A percentile compares a stretch with the other conserved stretches of the same genome.
phyloP scores from a whole-genome alignment of 2,797 vertebrate genomes.

The Trichosurus vulpecula region DNA sequence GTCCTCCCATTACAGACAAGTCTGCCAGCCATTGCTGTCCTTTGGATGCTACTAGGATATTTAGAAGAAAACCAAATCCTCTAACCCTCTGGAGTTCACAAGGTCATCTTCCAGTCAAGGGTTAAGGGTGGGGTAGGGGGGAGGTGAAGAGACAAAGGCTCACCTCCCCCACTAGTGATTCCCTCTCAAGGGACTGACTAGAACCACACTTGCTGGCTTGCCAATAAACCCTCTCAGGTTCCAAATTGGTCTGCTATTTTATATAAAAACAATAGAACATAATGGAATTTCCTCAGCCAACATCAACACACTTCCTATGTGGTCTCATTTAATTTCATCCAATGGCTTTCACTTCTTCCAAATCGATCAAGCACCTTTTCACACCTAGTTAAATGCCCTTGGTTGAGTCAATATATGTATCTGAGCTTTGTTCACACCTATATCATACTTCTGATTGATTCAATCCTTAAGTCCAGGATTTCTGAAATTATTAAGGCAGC shows the following conservation, averaged over 20 bases:
- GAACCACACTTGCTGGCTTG: background rate
- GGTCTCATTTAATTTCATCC: background rate
- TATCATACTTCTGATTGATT: background rate
- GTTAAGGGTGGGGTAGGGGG: background rate
- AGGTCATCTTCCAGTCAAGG: background rate
- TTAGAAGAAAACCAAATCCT: background rate
- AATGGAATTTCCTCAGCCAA: background rate
- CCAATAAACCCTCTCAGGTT: background rate
- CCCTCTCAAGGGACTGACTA: background rate
- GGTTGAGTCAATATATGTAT: background rate
- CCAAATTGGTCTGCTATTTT: background rate
- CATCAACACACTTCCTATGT: background rate
- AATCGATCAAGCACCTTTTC: background rate
- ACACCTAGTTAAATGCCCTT: background rate
- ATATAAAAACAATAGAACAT: background rate
- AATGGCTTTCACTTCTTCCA: background rate
- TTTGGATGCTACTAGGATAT: background rate
- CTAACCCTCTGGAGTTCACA: background rate
- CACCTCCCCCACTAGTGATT: background rate
- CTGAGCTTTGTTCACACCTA: background rate
- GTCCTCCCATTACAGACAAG: background rate
- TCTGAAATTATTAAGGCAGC: background rate
- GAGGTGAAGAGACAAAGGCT: background rate
- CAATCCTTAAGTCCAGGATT: background rate
- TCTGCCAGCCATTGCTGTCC: background rate